Evolutionary conservation across 2,113 vertebrate genomes (phyloP).

Genomic region (Phaethornis superciliosus): DNA sequence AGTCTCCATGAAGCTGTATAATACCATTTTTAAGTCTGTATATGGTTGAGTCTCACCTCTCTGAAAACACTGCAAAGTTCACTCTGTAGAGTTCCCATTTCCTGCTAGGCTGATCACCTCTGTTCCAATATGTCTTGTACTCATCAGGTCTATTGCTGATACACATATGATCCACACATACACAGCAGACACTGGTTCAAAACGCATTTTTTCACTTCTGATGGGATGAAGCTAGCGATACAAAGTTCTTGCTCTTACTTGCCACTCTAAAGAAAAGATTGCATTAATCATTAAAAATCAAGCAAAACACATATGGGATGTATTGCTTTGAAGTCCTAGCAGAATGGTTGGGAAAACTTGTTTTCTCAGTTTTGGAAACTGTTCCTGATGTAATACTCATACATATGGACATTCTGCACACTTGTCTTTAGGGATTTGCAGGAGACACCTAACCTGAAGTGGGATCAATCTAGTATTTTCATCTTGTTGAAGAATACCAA

Average conservation of each 20-base stretch:
- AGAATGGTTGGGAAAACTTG: neutral
- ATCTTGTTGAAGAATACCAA: neutral
- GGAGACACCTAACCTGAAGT: neutral
- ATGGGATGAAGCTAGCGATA: neutral
- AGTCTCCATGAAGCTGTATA: neutral
- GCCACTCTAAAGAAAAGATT: neutral
- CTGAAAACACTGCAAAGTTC: neutral
- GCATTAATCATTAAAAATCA: neutral
- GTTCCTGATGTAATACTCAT: neutral
- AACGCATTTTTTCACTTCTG: neutral
- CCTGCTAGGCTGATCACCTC: neutral
- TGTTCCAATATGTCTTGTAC: neutral
- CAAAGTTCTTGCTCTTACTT: neutral
- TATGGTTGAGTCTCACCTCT: neutral
- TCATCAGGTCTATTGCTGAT: neutral
- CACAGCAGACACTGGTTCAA: neutral
- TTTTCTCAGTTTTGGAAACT: neutral
- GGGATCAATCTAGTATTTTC: neutral
- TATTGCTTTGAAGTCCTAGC: neutral
- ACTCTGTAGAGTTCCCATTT: neutral
- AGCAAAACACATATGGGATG: neutral
- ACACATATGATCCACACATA: rapidly evolving
- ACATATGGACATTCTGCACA: neutral
- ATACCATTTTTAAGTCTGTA: neutral
- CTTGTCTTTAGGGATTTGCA: neutral